Conservation (phyloP, 2,888 invertebrate species). For the Lymantria monacha region DNA sequence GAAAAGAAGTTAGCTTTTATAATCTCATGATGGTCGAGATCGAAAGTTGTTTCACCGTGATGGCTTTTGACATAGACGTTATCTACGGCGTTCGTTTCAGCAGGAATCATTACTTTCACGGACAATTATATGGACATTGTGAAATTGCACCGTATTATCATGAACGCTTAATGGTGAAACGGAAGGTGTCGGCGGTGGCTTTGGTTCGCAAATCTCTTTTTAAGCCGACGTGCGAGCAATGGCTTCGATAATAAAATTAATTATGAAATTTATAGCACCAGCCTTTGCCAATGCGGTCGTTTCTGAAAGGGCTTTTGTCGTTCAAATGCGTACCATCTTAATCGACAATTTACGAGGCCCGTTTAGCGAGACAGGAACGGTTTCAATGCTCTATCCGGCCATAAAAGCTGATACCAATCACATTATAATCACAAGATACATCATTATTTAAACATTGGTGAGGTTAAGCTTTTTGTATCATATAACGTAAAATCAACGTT, state of each 20-base stretch:
- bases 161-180: slow-evolving; percentile 72
- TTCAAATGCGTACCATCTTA: slow-evolving; percentile 63
- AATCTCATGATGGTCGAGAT: slow-evolving; percentile 59
- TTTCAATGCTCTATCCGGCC: slow-evolving; percentile 43
- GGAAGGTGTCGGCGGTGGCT: slow-evolving; percentile 50
- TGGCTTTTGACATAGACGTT: slow-evolving; percentile 61
- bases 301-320: slow-evolving; percentile 57
- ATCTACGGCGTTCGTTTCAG: slow-evolving; percentile 54
- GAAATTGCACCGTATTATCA: slow-evolving; percentile 51
- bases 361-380: slow-evolving; percentile 47
- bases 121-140: slow-evolving; percentile 65
- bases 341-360: slow-evolving; percentile 65
- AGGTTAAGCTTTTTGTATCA: slow-evolving; percentile 32
- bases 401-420: slow-evolving; percentile 51
- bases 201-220: slow-evolving; percentile 69
- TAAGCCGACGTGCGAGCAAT: slow-evolving; percentile 71
- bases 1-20: slow-evolving; percentile 74
- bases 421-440: slow-evolving; percentile 50
- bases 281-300: slow-evolving; percentile 43
- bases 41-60: slow-evolving; percentile 73
- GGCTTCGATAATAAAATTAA: slow-evolving; percentile 72
- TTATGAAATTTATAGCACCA: slow-evolving; percentile 68
- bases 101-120: slow-evolving; percentile 56
- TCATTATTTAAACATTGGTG: slow-evolving; percentile 45
- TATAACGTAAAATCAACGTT: slow-evolving; percentile 11